Base-by-base conservation (phyloP, 2,888 invertebrate genomes). In the Drosophila tanythrix region DNA sequence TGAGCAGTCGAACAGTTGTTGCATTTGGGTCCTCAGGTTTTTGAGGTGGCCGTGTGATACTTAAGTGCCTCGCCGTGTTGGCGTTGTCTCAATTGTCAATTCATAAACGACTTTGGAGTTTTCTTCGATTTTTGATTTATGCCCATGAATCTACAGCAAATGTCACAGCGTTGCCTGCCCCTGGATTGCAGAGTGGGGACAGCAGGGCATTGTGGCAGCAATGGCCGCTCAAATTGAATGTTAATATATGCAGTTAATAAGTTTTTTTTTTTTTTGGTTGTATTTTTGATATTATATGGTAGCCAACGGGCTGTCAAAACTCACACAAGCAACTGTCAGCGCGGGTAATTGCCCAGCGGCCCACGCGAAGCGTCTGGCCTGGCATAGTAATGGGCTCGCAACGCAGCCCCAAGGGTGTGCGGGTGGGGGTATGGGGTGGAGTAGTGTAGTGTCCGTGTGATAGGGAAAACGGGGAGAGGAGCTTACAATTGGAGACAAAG, bases 191-290 rank as follows among this genome's bases (percentile, higher is more conserved):
- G 46, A 31, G 35, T 2, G 18, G 25, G 35, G 7, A 11, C 53
- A 31, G 56, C 31, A 27, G 21, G 35, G 35, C 15, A 29, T 48
- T 31, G 38, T 13, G 63, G 62, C 83, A 89, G 76, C 78, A 84
- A 83, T 88, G 89, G 88, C 90, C 78, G 87, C 79, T 87, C 89
- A 90, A 91, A 92, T 92, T 85, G 90, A 92, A 91, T 90, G 87
- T 90, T 91, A 91, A 91, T 91, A 81, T 91, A 91, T 88, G 87
- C 91, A 87, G 88, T 89, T 90, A 92, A 90, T 91, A 91, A 89
- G 90, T 86, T 86, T 82, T 90, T 83, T 18, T 18, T 43, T 21
- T 46, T 46, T 46, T 46, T 46, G 15, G 46, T 25, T 46, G 46
- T 25, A 46, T 46, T 46, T 46, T 43, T 83, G 89, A 88, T 87